phyloP scores from a whole-genome alignment of 2,888 invertebrate species.

The Dasysyrphus albostriatus region DNA sequence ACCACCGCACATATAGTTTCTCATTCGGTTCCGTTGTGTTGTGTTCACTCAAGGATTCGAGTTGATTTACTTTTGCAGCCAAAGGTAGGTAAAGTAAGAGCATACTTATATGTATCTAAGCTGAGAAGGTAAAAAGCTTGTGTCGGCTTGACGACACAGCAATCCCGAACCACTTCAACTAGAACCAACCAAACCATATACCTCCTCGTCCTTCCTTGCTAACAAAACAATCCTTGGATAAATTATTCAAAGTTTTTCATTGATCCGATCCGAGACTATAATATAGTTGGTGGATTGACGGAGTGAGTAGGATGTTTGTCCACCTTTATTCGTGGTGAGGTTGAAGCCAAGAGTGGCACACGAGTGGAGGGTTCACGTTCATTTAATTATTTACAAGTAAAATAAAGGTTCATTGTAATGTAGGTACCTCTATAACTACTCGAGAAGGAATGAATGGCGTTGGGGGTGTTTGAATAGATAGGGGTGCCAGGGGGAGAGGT shows the following conservation, averaged over 20 bases:
- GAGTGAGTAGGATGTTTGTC: background rate
- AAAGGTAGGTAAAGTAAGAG: background rate
- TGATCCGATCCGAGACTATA: conserved; percentile 63
- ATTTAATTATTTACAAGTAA: conserved; percentile 76
- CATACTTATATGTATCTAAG: conserved; percentile 1
- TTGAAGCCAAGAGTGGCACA: conserved; percentile 12
- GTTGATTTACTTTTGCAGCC: conserved; percentile 51
- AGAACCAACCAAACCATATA: background rate
- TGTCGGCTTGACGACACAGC: conserved; percentile 54
- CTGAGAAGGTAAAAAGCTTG: conserved; percentile 46
- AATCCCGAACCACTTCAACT: conserved; percentile 41
- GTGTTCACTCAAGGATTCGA: conserved; percentile 56
- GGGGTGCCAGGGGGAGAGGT: background rate
- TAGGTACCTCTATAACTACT: conserved; percentile 44
- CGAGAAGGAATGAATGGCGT: conserved; percentile 54
- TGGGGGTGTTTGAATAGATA: conserved; percentile 20
- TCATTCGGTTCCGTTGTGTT: conserved; percentile 7
- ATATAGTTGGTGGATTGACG: conserved; percentile 1
- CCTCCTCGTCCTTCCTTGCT: background rate
- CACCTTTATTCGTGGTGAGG: conserved; percentile 13
- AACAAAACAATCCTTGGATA: conserved; percentile 71
- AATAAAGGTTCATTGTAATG: conserved; percentile 76
- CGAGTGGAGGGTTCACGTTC: conserved; percentile 60
- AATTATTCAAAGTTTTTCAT: conserved; percentile 76
- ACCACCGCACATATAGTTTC: conserved; percentile 24